Base-by-base conservation (phyloP, 2,113 vertebrate species). In the Erythrocercus mccallii region DNA sequence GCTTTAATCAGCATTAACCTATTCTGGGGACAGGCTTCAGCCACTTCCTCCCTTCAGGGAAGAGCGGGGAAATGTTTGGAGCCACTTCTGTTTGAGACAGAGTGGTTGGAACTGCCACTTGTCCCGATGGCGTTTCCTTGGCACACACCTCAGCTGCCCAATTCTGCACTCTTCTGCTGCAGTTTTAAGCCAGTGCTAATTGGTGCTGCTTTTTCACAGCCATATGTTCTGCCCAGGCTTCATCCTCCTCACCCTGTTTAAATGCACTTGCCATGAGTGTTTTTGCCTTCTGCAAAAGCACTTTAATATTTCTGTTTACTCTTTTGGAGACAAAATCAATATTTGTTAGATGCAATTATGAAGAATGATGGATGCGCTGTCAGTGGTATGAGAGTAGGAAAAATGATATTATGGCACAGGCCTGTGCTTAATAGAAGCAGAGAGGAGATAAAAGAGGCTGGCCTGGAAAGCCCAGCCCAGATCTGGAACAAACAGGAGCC, bases 341-440 rank as follows among this genome's bases (percentile, higher is more conserved):
- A 88, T 91, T 96, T 93, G 90, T 95, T 97, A 94, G 92, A 69
- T 83, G 88, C 93, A 94, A 91, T 95, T 95, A 97, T 88, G 85
- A 86, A n/a, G 93, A 89, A 66, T 90, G 94, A 95, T 88, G 90
- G 95, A 96, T 96, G 92, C 2, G 4, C 92, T 88, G 86, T 86
- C 86, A 37, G 72, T 2, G 56, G 56, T 28, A 53, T 6, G 69
- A 84, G 89, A 85, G 74, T 12, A 79, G 27, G 45, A 77, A 60
- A 91, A 92, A 86, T 78, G 90, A 76, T 73, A 42, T 86, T 81
- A 79, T 62, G 83, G 94, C 69, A 23, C 56, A 88, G 76, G 53
- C 33, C 60, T 42, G 86, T 54, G 65, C 82, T 91, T 64, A 56
- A 44, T 70, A 71, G 76, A 57, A 78, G 18, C 62, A 18, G 92